phyloP scores from a whole-genome alignment of 2,888 invertebrate genomes.

The Eupeodes luniger region DNA sequence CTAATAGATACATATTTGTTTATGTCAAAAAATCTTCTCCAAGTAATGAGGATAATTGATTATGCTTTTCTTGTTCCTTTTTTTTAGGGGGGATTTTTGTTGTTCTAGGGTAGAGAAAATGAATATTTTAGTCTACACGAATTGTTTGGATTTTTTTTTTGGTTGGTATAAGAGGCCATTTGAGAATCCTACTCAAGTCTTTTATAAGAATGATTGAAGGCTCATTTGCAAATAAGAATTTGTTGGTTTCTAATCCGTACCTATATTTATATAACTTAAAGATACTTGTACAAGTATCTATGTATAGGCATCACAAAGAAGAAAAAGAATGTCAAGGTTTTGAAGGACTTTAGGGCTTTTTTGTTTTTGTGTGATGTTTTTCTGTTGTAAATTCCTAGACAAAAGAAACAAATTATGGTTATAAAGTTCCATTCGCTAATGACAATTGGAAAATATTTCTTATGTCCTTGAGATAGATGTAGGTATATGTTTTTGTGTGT shows the following conservation, averaged over 20 bases:
- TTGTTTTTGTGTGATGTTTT: not conserved
- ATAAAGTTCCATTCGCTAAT: conserved; percentile 12
- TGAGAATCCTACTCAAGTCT: not conserved
- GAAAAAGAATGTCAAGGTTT: not conserved
- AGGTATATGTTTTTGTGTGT: not conserved
- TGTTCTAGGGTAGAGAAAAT: not conserved
- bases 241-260: not conserved
- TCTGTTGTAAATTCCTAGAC: not conserved
- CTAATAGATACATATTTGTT: conserved; percentile 71
- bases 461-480: not conserved
- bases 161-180: conserved; percentile 7
- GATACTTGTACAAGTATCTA: not conserved
- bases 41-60: conserved; percentile 72
- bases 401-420: conserved; percentile 13
- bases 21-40: conserved; percentile 42
- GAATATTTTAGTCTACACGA: not conserved
- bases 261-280: not conserved
- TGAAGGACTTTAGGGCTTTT: not conserved
- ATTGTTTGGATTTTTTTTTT: conserved; percentile 12
- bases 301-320: not conserved
- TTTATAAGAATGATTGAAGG: conserved; percentile 20
- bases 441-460: conserved; percentile 5
- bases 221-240: conserved; percentile 6
- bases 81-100: not conserved
- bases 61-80: conserved; percentile 44